These are phyloP conservation scores for Trissolcus brochymenae DNA, from an alignment of 2,888 invertebrate genomes.

Conservation along the genomic window DNA sequence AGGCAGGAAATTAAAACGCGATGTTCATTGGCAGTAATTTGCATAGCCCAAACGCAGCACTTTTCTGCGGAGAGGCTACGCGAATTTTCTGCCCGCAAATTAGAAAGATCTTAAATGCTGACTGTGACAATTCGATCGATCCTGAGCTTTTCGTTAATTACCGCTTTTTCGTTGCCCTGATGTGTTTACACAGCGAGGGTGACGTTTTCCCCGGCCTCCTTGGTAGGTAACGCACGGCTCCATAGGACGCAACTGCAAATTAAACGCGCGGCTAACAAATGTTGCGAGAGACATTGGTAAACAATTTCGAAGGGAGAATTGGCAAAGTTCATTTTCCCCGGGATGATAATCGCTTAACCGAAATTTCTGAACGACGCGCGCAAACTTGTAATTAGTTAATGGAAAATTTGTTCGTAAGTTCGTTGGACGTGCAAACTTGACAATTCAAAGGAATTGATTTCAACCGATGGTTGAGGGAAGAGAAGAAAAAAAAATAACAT, in stretches of 20 bases:
- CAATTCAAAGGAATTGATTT: no score
- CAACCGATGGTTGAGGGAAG: no score
- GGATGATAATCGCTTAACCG: slow-evolving; percentile 21
- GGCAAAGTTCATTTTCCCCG: slow-evolving; percentile 25
- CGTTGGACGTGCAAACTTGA: no score
- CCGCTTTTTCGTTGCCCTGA: slow-evolving; percentile 13
- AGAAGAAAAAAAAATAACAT: background rate
- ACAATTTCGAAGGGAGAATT: slow-evolving; percentile 33
- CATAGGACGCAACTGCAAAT: slow-evolving; percentile 33
- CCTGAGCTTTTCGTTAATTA: slow-evolving; percentile 38
- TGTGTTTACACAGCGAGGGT: slow-evolving; percentile 5
- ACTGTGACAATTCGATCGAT: slow-evolving; percentile 49
- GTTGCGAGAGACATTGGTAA: slow-evolving; percentile 26
- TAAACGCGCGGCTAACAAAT: slow-evolving; percentile 30
- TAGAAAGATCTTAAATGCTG: slow-evolving; percentile 49
- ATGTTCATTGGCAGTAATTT: slow-evolving; percentile 50
- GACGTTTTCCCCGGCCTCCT: slow-evolving; percentile 4
- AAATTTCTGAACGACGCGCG: background rate
- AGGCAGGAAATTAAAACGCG: slow-evolving; percentile 45
- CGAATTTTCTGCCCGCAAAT: slow-evolving; percentile 46
- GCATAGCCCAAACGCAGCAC: slow-evolving; percentile 48
- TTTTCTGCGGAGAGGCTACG: slow-evolving; percentile 26
- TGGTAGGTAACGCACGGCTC: slow-evolving; percentile 22
- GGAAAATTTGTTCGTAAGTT: slow-evolving; percentile 1
- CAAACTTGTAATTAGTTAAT: slow-evolving; percentile 22